A percentile compares a stretch with the other conserved stretches of the same genome.
Evolutionary conservation across 2,797 vertebrate species (phyloP).

Genomic region (Coluber constrictor): DNA sequence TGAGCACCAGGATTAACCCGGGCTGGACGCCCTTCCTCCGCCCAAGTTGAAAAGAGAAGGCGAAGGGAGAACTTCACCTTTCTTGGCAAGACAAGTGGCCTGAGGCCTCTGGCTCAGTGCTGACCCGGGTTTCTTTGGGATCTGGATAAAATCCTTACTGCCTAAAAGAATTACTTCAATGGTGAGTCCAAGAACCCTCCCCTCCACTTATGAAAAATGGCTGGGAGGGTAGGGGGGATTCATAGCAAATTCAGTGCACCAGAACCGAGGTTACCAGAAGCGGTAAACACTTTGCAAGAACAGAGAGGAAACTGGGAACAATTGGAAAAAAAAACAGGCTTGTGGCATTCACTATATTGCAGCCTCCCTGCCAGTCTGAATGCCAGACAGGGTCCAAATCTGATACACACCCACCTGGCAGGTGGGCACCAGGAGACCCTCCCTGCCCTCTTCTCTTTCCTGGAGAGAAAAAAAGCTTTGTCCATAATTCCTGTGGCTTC

Average conservation of each 20-base stretch:
- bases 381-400: background rate
- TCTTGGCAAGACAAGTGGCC: background rate
- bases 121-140: background rate
- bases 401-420: background rate
- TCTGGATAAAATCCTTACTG: background rate
- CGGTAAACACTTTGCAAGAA: background rate
- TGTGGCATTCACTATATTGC: background rate
- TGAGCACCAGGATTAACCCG: too few relatives aligned
- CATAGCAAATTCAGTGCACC: background rate
- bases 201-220: background rate
- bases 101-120: background rate
- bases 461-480: too few relatives aligned
- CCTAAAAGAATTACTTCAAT: background rate
- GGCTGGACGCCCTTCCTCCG: too few relatives aligned
- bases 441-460: too few relatives aligned
- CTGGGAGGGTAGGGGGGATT: background rate
- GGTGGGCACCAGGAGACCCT: too few relatives aligned
- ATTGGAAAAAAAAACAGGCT: background rate
- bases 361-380: background rate
- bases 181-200: too few relatives aligned
- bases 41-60: too few relatives aligned
- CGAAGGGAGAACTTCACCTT: background rate
- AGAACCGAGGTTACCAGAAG: background rate
- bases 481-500: too few relatives aligned
- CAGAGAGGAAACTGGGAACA: background rate